A percentile compares a stretch with the other conserved stretches of the same genome.
Conservation (phyloP, 92 coral and sea anemone species). For the Epizoanthus illoricatus region DNA sequence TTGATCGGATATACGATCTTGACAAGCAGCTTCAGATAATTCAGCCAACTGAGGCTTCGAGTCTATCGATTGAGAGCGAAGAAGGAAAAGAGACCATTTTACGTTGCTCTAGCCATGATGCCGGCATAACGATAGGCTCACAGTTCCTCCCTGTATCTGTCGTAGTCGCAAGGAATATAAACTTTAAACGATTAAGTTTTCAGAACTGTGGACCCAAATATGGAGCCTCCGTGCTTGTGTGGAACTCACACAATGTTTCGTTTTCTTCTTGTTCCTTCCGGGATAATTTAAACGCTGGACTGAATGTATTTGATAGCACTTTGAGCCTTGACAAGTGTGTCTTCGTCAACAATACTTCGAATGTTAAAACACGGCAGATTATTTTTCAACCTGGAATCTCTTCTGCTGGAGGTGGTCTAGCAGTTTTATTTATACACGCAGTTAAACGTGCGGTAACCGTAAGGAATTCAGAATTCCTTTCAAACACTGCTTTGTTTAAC, state of each 20-base stretch:
- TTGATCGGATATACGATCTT: slow-evolving; percentile 51
- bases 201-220: slow-evolving; percentile 55
- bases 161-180: slow-evolving; percentile 44
- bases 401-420: slow-evolving; percentile 71
- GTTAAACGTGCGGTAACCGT: slow-evolving; percentile 38
- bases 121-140: slow-evolving; percentile 58
- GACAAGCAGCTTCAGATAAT: slow-evolving; percentile 42
- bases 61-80: slow-evolving; percentile 45
- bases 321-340: slow-evolving; percentile 55
- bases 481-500: slow-evolving; percentile 70
- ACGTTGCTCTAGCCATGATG: slow-evolving; percentile 32
- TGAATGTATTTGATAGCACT: slow-evolving; percentile 74
- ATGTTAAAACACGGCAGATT: slow-evolving; percentile 27
- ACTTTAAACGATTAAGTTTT: slow-evolving; percentile 61
- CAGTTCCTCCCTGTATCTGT: neutral
- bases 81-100: slow-evolving; percentile 38
- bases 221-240: slow-evolving; percentile 67
- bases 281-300: slow-evolving; percentile 68
- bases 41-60: slow-evolving; percentile 47
- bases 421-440: slow-evolving; percentile 48
- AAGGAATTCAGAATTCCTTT: slow-evolving; percentile 51
- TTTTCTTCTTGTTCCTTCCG: slow-evolving; percentile 66
- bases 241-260: slow-evolving; percentile 65
- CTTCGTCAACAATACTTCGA: slow-evolving; percentile 69
- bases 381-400: slow-evolving; percentile 48